Conservation (phyloP, 1,140 invertebrate genomes). For the Drosophila parvula region DNA sequence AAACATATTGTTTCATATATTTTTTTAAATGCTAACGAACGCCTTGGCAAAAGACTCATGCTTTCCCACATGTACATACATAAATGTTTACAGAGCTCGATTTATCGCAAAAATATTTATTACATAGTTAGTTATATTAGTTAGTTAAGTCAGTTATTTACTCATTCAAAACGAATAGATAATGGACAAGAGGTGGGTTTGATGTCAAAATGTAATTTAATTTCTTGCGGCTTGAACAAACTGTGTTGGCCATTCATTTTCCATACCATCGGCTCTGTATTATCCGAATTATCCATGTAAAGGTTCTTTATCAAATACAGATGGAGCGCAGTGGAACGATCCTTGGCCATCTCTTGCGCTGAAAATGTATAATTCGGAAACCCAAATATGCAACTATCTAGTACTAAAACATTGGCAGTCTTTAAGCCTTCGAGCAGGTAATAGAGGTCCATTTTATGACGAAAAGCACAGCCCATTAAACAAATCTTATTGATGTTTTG, state of each 20-base stretch:
- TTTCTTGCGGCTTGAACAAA: background rate
- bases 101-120: too few species aligned
- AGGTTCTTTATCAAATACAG: background rate
- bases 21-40: too few species aligned
- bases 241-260: background rate
- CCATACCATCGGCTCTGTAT: background rate
- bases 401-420: constrained; percentile 30
- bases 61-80: too few species aligned
- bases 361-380: constrained; percentile 44
- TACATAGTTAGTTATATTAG: too few species aligned
- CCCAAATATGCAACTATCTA: constrained; percentile 42
- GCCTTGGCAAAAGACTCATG: too few species aligned
- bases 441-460: background rate
- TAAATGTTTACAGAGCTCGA: too few species aligned
- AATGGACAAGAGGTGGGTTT: background rate
- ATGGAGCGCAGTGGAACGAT: constrained; percentile 24
- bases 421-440: constrained; percentile 15
- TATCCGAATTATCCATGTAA: background rate
- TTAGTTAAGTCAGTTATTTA: too few species aligned
- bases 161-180: constrained; percentile 10
- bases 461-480: constrained; percentile 25
- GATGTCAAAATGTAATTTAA: background rate
- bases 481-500: constrained; percentile 34
- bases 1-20: too few species aligned
- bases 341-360: constrained; percentile 17